Conservation (phyloP, 2,113 vertebrate species). For the Nycticryphes semicollaris region DNA sequence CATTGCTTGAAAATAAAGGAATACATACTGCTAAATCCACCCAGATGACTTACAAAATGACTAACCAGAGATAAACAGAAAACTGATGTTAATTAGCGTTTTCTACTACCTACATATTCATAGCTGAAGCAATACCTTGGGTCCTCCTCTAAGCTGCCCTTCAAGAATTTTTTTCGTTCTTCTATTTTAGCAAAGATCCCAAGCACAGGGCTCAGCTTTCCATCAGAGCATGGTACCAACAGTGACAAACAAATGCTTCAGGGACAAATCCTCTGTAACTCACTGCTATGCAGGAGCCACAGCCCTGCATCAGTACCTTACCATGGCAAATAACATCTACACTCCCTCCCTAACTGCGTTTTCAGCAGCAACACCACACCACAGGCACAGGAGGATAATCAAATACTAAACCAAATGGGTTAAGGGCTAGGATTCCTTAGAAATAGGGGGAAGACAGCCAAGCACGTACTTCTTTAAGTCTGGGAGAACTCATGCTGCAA, state of each 20-base stretch:
- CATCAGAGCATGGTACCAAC: neutral
- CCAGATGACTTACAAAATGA: neutral
- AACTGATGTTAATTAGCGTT: neutral
- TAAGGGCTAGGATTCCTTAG: neutral
- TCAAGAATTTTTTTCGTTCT: neutral
- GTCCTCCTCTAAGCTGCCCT: neutral
- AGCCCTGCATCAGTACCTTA: neutral
- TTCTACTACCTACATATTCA: neutral
- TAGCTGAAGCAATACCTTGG: neutral
- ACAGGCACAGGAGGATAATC: rapidly evolving
- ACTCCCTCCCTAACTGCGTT: rapidly evolving
- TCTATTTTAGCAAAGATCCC: neutral
- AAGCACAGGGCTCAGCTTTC: rapidly evolving
- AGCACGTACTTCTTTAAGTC: neutral
- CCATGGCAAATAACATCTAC: rapidly evolving
- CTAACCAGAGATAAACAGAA: neutral
- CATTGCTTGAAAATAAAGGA: neutral
- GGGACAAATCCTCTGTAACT: neutral
- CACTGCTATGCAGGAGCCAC: neutral
- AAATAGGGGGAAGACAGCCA: neutral
- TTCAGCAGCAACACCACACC: neutral
- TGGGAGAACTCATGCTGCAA: neutral
- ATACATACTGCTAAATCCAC: neutral
- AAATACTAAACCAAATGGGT: rapidly evolving
- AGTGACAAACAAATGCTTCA: neutral